Evolutionary conservation across 2,888 invertebrate species (phyloP), one percentile per base, ranked within the genome.

Genomic region (Drosophila mettleri): DNA sequence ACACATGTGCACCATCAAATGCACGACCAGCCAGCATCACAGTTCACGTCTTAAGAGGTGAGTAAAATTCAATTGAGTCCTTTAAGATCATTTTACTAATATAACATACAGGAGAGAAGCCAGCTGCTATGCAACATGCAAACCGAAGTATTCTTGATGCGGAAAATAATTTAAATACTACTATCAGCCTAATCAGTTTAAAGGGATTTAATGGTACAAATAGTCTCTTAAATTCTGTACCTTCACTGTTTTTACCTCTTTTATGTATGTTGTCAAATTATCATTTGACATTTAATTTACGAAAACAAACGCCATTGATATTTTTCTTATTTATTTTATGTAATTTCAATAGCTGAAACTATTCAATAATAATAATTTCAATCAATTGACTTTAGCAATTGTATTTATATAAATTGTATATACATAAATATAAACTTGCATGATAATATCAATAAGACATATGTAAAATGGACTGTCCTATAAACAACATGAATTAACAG

Each of bases 1-100:
- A 96, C 90, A 95, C 95, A 12, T 96, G 96, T 88, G 95, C 95
- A 39, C 96, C 96, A 9, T 95, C 96, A 9, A 96, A 96, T 90
- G 96, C 96, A 0, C 94, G 94, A 67, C 94, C 95, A 7, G 95
- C 96, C 24, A 95, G 95, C 64, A 96, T 96, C 69, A 95, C 94
- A 39, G 96, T 96, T 1, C 95, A 96, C 86, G 95, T 96, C 29
- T 92, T 95, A 49, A 93, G 94, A 90, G 95, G 95, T 95, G 90
- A 94, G 78, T 73, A n/a, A 1, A 36, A 8, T 16, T 5, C 2
- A 1, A 20, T 38, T 20, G 0, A 29, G 24, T 8, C 7, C 0
- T 10, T 8, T 14, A 10, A 27, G 16, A 27, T 24, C 1, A 20
- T 0, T 16, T 41, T 33, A 33, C 3, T 9, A 29, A 3, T 51